phyloP scores from a whole-genome alignment of 2,113 vertebrate genomes.

The Marcusenius ussheri region DNA sequence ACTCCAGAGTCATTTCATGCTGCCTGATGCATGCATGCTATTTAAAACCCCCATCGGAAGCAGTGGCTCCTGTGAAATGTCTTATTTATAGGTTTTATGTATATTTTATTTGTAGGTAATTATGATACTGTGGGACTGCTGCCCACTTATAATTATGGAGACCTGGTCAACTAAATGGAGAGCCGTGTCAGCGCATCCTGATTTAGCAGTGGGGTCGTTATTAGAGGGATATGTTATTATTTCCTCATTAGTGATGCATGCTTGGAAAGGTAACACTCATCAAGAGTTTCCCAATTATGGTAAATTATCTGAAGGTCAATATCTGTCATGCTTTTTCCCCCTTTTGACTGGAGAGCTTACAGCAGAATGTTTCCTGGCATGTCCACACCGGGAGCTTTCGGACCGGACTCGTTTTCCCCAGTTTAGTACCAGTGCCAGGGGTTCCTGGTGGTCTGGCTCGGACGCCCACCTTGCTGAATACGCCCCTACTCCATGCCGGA shows the following conservation, averaged over 20 bases:
- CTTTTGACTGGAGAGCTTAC: conserved; percentile 15
- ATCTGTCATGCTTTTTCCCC: conserved; percentile 28
- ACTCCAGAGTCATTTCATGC: not conserved
- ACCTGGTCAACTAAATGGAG: not conserved
- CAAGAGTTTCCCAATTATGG: conserved; percentile 34
- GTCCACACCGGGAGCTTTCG: not conserved
- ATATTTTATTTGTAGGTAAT: conserved; percentile 15
- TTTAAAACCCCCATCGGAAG: not conserved
- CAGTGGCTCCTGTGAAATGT: not conserved
- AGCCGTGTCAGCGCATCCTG: not conserved
- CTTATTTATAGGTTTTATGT: conserved; percentile 4
- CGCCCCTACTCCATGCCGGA: not conserved
- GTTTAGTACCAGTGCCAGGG: not conserved
- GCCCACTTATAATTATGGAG: not conserved
- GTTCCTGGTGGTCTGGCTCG: not conserved
- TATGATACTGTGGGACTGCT: not conserved
- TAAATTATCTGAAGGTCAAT: conserved; percentile 39
- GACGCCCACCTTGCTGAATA: not conserved
- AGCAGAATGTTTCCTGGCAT: not conserved
- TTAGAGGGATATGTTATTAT: conserved; percentile 2
- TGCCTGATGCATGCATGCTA: not conserved
- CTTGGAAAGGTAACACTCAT: conserved; percentile 39
- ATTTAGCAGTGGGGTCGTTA: not conserved
- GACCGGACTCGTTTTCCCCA: no score
- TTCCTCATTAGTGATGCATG: conserved; percentile 16